Evolutionary conservation across 2,113 vertebrate species (phyloP), one percentile per base, ranked within the genome.

Genomic region (Columbina picui): DNA sequence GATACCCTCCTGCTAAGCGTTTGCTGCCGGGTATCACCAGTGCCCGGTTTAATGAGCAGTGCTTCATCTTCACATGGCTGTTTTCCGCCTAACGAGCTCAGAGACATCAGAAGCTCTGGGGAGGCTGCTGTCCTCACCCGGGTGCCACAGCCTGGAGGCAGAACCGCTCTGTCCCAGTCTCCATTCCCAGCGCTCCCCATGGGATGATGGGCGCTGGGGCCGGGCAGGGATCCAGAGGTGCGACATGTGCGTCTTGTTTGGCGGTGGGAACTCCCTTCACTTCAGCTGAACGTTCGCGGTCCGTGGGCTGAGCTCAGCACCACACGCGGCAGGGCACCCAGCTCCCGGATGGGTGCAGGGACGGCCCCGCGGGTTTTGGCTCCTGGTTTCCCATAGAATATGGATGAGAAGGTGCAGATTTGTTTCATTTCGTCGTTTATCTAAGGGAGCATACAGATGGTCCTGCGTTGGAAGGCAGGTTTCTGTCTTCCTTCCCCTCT

Each of bases 201-300:
- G 92, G 5, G 61, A 68, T 89, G 73, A 39, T 89, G 59, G 56
- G 87, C 94, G 70, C 90, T 93, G n/a, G 61, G 93, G 96, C 82
- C 6, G 13, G 64, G 61, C 73, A 14, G 22, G 53, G 68, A 20
- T 68, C 91, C 80, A 22, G 77, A 65, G 87, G 81, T 73, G 8
- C 53, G 93, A 91, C 94, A 94, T 96, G 97, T 98, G 97, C 68
- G 74, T 57, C 93, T 94, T 95, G 43, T 97, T 96, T 87, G 89
- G 89, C 79, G 70, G 6, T 96, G 94, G 81, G 95, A 96, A 93
- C 87, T 84, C 56, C 2, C 74, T 94, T 34, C 21, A 36, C 69
- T 87, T 27, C 2, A 71, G 87, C 70, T 83, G 80, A 29, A 19
- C 65, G 18, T 32, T 87, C 71, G 29, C 50, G 34, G 63, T 52